These are phyloP conservation scores for Aphidoletes aphidimyza DNA, from an alignment of 2,888 invertebrate species.

Conservation along the genomic window DNA sequence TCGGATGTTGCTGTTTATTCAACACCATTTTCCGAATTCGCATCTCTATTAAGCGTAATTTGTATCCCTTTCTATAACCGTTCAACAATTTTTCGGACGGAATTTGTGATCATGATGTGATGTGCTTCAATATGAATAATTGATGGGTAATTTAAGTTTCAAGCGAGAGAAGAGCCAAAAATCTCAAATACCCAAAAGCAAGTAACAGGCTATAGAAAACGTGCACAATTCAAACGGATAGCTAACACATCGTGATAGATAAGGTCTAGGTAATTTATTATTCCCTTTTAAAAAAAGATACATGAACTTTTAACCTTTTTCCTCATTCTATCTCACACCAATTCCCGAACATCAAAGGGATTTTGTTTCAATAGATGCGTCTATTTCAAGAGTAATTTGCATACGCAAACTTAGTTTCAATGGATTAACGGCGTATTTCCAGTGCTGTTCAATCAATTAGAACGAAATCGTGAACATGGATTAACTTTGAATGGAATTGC, in stretches of 20 bases:
- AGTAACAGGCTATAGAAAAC: too few relatives aligned
- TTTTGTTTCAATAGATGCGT: not conserved
- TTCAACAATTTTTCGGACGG: not conserved
- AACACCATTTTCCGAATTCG: not conserved
- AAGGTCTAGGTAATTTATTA: not conserved
- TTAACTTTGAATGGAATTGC: not conserved
- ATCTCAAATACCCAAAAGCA: too few relatives aligned
- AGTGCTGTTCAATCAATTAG: not conserved
- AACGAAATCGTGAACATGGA: not conserved
- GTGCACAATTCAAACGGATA: not conserved
- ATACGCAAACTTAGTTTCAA: not conserved
- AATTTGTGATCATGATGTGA: not conserved
- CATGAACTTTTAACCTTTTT: not conserved
- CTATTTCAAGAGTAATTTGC: not conserved
- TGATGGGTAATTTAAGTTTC: not conserved
- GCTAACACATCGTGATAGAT: not conserved
- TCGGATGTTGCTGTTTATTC: not conserved
- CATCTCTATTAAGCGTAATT: too few relatives aligned
- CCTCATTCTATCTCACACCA: not conserved
- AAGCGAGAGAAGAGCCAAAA: not conserved
- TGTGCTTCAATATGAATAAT: conserved; percentile 3
- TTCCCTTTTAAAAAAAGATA: not conserved
- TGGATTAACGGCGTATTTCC: not conserved
- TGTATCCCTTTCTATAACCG: not conserved
- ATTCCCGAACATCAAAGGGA: not conserved